phyloP scores from a whole-genome alignment of 2,797 vertebrate genomes.

The Silurus aristotelis region DNA sequence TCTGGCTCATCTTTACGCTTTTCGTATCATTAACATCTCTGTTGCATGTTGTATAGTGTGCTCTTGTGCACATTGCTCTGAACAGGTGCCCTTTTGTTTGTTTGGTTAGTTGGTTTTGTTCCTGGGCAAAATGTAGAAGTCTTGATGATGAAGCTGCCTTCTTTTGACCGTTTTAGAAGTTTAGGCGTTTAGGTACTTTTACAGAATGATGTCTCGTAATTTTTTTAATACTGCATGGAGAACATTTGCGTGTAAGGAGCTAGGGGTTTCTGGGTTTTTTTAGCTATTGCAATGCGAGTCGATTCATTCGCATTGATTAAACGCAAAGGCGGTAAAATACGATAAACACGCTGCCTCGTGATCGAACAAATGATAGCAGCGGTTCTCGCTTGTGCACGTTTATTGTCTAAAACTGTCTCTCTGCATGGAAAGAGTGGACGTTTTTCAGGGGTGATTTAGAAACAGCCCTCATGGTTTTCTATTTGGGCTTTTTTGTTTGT shows the following conservation, averaged over 20 bases:
- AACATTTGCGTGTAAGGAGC: slow-evolving; percentile 2
- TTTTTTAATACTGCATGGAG: slow-evolving; percentile 42
- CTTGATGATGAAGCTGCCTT: slow-evolving; percentile 37
- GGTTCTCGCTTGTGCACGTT: slow-evolving; percentile 72
- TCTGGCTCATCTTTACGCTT: slow-evolving; percentile 42
- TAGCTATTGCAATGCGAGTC: slow-evolving; percentile 9
- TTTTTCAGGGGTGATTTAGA: slow-evolving; percentile 60
- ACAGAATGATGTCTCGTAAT: slow-evolving; percentile 42
- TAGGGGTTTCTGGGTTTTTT: background rate
- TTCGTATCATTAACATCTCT: slow-evolving; percentile 35
- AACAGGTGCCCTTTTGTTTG: slow-evolving; percentile 24
- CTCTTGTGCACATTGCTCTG: slow-evolving; percentile 15
- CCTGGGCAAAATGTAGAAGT: slow-evolving; percentile 30
- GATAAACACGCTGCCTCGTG: slow-evolving; percentile 12
- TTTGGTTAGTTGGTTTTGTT: slow-evolving; percentile 6
- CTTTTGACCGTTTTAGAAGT: slow-evolving; percentile 45
- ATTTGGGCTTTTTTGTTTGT: slow-evolving; percentile 16
- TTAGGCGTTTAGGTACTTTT: slow-evolving; percentile 44
- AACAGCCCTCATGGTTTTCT: slow-evolving; percentile 20
- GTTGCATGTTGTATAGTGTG: slow-evolving; percentile 53
- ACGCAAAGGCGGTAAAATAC: slow-evolving; percentile 28
- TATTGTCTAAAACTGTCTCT: slow-evolving; percentile 72
- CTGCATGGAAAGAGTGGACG: slow-evolving; percentile 74
- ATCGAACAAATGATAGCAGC: slow-evolving; percentile 3
- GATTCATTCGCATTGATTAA: slow-evolving; percentile 22